These are phyloP conservation scores for Crocidura indochinensis DNA, from an alignment of 2,797 vertebrate species.

Conservation along the genomic window DNA sequence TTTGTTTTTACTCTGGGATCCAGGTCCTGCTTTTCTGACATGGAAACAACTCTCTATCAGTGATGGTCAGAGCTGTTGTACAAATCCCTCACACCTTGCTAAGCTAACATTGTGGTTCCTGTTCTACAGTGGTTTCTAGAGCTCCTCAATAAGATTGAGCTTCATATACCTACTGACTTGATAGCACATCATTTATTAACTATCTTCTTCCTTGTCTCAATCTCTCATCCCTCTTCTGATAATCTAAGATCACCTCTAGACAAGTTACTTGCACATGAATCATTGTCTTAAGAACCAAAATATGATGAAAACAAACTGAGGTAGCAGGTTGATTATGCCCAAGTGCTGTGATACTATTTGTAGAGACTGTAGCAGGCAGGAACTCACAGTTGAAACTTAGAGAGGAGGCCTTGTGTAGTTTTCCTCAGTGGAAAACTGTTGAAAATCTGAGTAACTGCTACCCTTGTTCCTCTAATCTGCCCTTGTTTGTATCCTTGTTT, in stretches of 20 bases:
- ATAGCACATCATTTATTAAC: background rate
- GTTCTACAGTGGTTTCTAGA: rapidly evolving
- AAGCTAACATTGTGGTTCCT: rapidly evolving
- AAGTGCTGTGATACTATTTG: background rate
- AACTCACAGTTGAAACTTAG: rapidly evolving
- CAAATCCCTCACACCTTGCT: rapidly evolving
- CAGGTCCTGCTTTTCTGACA: background rate
- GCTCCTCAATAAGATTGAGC: background rate
- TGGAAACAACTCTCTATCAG: background rate
- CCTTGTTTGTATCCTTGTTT: background rate
- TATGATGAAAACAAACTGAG: background rate
- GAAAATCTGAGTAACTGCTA: background rate
- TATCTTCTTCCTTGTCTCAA: background rate
- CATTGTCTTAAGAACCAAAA: background rate
- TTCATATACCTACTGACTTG: background rate
- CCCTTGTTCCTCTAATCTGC: background rate
- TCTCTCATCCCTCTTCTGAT: background rate
- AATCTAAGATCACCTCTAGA: background rate
- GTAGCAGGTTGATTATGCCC: background rate
- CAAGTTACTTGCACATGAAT: background rate
- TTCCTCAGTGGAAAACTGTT: background rate
- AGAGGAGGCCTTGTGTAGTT: background rate
- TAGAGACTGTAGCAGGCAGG: background rate
- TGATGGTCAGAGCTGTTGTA: rapidly evolving
- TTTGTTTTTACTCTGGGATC: background rate